phyloP scores from a whole-genome alignment of 2,113 vertebrate genomes.

The Crotalus tigris region DNA sequence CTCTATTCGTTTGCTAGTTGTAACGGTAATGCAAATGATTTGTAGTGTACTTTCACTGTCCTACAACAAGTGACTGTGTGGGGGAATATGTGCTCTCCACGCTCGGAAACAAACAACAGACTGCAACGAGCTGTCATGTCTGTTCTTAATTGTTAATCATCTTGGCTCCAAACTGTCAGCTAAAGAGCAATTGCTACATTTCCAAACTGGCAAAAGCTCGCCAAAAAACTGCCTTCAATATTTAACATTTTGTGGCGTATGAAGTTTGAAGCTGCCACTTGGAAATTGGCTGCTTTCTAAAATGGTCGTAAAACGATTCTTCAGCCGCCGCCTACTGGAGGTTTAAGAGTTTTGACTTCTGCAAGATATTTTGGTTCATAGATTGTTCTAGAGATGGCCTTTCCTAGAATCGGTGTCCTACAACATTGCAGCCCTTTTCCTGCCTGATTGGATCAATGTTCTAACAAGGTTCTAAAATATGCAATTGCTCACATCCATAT shows the following conservation, averaged over 20 bases:
- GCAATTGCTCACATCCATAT: background rate
- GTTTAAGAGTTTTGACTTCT: background rate
- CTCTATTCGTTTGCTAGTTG: background rate
- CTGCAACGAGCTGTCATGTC: conserved; percentile 54
- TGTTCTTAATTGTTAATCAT: conserved; percentile 66
- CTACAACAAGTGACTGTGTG: background rate
- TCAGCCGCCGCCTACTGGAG: background rate
- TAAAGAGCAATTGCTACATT: conserved; percentile 53
- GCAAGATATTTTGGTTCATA: no score
- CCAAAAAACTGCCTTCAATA: conserved; percentile 63
- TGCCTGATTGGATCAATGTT: background rate
- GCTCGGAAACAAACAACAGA: conserved; percentile 56
- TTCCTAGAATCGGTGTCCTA: background rate
- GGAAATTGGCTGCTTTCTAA: conserved; percentile 35
- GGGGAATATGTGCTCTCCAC: background rate
- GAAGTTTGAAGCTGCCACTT: conserved; percentile 50
- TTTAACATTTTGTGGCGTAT: conserved; percentile 60
- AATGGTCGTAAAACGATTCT: background rate
- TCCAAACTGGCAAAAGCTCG: conserved; percentile 59
- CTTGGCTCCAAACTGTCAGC: conserved; percentile 55
- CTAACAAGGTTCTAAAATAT: background rate
- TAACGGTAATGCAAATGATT: background rate
- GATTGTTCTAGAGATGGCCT: background rate
- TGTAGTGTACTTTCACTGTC: background rate
- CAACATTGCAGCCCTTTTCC: background rate